A percentile compares a stretch with the other conserved stretches of the same genome.
Evolutionary conservation across 2,888 invertebrate genomes (phyloP).

Genomic region (Hylaea fasciaria): DNA sequence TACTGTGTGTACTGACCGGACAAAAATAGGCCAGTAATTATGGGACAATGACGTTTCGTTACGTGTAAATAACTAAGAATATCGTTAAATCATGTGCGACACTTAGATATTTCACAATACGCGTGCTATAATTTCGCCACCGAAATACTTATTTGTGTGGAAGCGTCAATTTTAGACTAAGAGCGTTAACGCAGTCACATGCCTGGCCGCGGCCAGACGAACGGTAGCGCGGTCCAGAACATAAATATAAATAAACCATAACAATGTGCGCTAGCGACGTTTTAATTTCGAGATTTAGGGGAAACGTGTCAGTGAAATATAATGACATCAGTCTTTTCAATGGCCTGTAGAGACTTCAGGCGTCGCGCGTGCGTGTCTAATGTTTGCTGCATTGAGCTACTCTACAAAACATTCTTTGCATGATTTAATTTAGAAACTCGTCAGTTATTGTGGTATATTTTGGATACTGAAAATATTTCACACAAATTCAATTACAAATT

Average conservation of each 20-base stretch:
- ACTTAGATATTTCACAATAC: constrained; percentile 45
- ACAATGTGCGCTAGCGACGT: constrained; percentile 59
- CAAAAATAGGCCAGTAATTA: constrained; percentile 23
- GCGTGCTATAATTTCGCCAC: constrained; percentile 46
- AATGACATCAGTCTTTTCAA: constrained; percentile 66
- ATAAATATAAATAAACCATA: constrained; percentile 74
- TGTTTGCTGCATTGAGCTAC: constrained; percentile 1
- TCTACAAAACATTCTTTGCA: neutral
- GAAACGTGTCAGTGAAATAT: constrained; percentile 53
- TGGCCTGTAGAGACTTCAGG: constrained; percentile 34
- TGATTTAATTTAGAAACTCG: neutral
- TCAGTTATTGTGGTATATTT: no score
- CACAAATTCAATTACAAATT: neutral
- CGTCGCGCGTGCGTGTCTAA: constrained; percentile 15
- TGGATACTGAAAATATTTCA: no score
- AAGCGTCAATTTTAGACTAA: constrained; percentile 61
- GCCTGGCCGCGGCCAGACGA: constrained; percentile 58
- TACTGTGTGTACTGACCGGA: neutral
- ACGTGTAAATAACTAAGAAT: constrained; percentile 34
- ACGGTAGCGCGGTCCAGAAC: constrained; percentile 68
- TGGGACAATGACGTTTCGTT: constrained; percentile 25
- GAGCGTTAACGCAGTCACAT: constrained; percentile 68
- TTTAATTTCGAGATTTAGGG: constrained; percentile 60
- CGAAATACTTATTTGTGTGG: constrained; percentile 45
- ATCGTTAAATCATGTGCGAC: constrained; percentile 25